phyloP scores from a whole-genome alignment of 1,140 invertebrate genomes.

The Drosophila navojoa region DNA sequence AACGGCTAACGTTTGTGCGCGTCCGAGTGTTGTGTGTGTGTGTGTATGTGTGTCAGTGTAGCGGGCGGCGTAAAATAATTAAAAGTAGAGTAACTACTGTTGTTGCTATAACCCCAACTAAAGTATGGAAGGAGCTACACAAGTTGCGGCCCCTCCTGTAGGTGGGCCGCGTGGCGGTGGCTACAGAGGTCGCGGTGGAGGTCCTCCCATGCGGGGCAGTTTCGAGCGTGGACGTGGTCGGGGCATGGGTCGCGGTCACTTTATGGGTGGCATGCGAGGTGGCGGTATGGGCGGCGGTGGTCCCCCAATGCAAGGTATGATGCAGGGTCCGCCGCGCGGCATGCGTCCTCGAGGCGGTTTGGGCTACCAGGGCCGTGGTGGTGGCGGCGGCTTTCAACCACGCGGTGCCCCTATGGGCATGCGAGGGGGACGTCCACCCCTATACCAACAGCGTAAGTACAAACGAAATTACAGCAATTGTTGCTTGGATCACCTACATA shows the following conservation, averaged over 20 bases:
- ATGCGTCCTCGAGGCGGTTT: slow-evolving; percentile 74
- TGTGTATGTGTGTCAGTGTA: slow-evolving; percentile 36
- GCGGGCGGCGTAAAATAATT: slow-evolving; percentile 36
- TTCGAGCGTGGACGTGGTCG: slow-evolving; percentile 78
- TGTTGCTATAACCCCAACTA: slow-evolving; percentile 8
- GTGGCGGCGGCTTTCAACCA: slow-evolving; percentile 75
- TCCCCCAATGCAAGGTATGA: slow-evolving; percentile 74
- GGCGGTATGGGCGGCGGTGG: slow-evolving; percentile 73
- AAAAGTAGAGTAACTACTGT: slow-evolving; percentile 17
- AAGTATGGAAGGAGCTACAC: slow-evolving; percentile 72
- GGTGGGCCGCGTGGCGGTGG: slow-evolving; percentile 76
- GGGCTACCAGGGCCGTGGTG: slow-evolving; percentile 70
- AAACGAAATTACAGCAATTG: background rate
- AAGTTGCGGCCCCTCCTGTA: slow-evolving; percentile 61
- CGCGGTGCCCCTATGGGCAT: slow-evolving; percentile 78
- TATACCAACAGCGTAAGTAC: slow-evolving; percentile 78
- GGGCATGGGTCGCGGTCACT: slow-evolving; percentile 77
- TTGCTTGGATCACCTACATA: background rate
- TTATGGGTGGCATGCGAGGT: slow-evolving; percentile 77
- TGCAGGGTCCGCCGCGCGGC: slow-evolving; percentile 69
- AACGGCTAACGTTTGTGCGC: slow-evolving; percentile 42
- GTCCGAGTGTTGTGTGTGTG: slow-evolving; percentile 33
- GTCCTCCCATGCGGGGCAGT: slow-evolving; percentile 73
- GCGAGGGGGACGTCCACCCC: slow-evolving; percentile 74
- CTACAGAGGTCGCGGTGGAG: slow-evolving; percentile 75